A percentile compares a stretch with the other conserved stretches of the same genome.
Evolutionary conservation across 2,888 invertebrate species (phyloP).

Genomic region (Eupithecia tripunctaria): DNA sequence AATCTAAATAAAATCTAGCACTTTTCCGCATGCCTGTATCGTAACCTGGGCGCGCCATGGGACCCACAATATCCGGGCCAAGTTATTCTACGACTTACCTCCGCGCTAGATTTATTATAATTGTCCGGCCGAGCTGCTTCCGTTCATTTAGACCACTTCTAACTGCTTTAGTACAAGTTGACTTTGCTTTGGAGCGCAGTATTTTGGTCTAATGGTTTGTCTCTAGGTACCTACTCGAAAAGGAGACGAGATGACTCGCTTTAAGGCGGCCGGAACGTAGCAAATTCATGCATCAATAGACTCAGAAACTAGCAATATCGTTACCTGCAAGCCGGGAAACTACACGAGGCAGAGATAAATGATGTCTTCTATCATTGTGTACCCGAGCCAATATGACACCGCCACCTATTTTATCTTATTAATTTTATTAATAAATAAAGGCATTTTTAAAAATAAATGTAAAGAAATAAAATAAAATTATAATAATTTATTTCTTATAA

Average conservation of each 20-base stretch:
- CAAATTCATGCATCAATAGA: background rate
- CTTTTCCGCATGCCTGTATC: conserved; percentile 39
- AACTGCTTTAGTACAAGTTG: conserved; percentile 6
- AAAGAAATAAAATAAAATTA: too few relatives aligned
- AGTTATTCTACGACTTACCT: conserved; percentile 57
- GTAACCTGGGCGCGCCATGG: conserved; percentile 54
- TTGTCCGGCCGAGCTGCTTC: conserved; percentile 47
- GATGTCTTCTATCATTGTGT: background rate
- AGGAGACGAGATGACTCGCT: background rate
- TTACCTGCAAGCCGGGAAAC: background rate
- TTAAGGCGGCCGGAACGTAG: background rate
- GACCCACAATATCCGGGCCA: conserved; percentile 59
- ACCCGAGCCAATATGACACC: too few relatives aligned
- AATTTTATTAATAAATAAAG: too few relatives aligned
- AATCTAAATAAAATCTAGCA: background rate
- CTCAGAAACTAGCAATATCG: background rate
- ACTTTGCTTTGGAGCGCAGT: background rate
- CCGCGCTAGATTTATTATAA: conserved; percentile 64
- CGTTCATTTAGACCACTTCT: conserved; percentile 10
- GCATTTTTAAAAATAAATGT: too few relatives aligned
- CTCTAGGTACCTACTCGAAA: background rate
- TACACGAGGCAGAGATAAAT: background rate
- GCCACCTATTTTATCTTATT: too few relatives aligned
- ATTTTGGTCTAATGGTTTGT: conserved; percentile 1
- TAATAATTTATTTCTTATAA: too few relatives aligned